phyloP scores from a whole-genome alignment of 2,888 invertebrate species.

The Sclerodermus sp. region DNA sequence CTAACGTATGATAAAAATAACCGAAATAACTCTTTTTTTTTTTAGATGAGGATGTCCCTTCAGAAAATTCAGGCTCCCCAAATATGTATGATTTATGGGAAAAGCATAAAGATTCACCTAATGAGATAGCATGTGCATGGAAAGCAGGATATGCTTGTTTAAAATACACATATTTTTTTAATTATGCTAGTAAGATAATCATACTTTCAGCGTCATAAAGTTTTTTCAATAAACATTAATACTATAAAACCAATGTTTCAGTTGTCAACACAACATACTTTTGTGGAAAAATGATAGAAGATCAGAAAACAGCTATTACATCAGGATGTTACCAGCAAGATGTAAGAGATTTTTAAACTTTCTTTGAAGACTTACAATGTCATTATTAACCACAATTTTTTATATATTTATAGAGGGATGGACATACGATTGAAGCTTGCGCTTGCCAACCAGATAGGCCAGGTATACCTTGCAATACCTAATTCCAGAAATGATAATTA shows the following conservation, averaged over 20 bases:
- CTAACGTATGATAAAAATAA: no score
- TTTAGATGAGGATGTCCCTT: not conserved
- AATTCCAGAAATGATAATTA: no score
- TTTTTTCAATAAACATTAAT: not conserved
- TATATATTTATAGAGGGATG: conserved; percentile 31
- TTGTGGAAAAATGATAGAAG: conserved; percentile 48
- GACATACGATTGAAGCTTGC: conserved; percentile 38
- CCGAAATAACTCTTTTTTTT: no score
- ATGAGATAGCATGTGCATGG: not conserved
- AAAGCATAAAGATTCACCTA: fast-evolving
- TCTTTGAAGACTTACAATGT: not conserved
- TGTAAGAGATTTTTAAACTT: conserved; percentile 25
- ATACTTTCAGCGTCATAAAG: not conserved
- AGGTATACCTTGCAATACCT: conserved; percentile 41
- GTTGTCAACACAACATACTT: conserved; percentile 42
- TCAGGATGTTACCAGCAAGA: conserved; percentile 40
- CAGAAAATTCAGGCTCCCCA: conserved; percentile 18
- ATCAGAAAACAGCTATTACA: conserved; percentile 29
- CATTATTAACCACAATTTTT: not conserved
- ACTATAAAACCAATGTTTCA: conserved; percentile 21
- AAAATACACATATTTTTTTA: conserved; percentile 19
- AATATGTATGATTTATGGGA: conserved; percentile 11
- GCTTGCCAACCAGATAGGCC: conserved; percentile 35
- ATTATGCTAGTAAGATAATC: conserved; percentile 19
- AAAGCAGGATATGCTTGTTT: conserved; percentile 15